phyloP scores from a whole-genome alignment of 1,140 invertebrate genomes.

The Rhagoletis zephyria region DNA sequence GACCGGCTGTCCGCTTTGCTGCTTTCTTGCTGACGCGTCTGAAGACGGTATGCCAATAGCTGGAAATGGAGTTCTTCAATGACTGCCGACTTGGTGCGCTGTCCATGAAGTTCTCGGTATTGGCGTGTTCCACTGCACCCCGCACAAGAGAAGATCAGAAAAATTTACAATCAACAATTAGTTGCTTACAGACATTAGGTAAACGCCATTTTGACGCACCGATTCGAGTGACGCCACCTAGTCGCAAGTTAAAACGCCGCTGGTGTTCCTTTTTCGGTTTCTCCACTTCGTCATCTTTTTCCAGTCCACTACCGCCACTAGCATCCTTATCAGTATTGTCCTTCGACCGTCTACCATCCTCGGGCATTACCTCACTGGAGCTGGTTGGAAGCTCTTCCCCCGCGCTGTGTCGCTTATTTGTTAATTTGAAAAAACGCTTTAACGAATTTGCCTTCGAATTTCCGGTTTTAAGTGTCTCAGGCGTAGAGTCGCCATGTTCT shows the following conservation, averaged over 20 bases:
- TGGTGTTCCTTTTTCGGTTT: conserved; percentile 29
- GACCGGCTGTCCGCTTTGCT: background rate
- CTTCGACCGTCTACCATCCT: background rate
- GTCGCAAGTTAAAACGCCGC: conserved; percentile 20
- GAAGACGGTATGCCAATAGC: conserved; percentile 42
- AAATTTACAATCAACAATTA: background rate
- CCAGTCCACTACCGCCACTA: background rate
- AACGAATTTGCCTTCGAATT: conserved; percentile 36
- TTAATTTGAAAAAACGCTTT: conserved; percentile 49
- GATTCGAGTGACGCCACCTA: background rate
- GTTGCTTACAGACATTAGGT: background rate
- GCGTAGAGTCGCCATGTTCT: conserved; percentile 19
- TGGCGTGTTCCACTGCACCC: conserved; percentile 8
- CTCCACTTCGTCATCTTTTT: background rate
- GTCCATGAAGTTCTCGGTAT: background rate
- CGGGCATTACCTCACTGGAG: background rate
- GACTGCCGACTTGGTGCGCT: conserved; percentile 17
- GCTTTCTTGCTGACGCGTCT: background rate
- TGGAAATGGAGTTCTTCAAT: conserved; percentile 42
- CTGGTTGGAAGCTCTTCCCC: background rate
- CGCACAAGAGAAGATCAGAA: background rate
- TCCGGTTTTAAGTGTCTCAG: background rate
- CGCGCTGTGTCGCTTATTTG: background rate
- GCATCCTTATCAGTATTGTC: background rate
- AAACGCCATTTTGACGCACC: conserved; percentile 16